Base-by-base conservation (phyloP, 2,888 invertebrate genomes). In the Liopterus haemorrhoidalis region DNA sequence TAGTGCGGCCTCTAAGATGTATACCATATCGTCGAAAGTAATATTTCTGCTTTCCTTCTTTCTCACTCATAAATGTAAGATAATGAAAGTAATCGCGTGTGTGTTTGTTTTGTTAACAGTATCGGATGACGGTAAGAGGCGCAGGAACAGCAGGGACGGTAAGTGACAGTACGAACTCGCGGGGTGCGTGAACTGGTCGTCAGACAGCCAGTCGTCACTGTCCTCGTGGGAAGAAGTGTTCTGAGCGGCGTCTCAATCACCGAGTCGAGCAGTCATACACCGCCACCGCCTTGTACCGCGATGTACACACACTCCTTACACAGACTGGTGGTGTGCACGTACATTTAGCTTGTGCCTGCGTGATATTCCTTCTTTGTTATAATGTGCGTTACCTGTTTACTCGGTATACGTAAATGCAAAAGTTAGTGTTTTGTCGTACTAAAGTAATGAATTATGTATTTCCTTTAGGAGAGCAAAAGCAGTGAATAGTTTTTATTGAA, bases 141-240 rank as follows among this genome's bases (percentile, higher is more conserved):
- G 69, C 43, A 65, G 67, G 58, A 68, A 67, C 20, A 50, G 50
- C 25, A 47, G 48, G 63, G 69, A 69, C 57, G 63, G 68, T 54
- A 69, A 69, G 69, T 69, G 69, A 69, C 69, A 68, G 61, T 67
- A 62, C 62, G 65, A 60, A 54, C 60, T 59, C 52, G 66, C 59
- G 63, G 62, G 65, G 58, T 54, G 27, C 55, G 55, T 51, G 53
- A 57, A 54, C 53, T 32, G 49, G 49, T 47, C 42, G 46, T 45
- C 37, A 24, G 31, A 30, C 39, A 41, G 47, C 48, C 50, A 50
- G 38, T 55, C 55, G 54, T 55, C 55, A 55, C 52, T 54, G 57
- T 55, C 57, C 52, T 58, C 57, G 19, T 37, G 32, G 22, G 22
- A 22, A 6, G 22, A 22, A 22, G 22, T n/a, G 8, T 22, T 6